phyloP scores from a whole-genome alignment of 2,797 vertebrate genomes.

The Protonibea diacanthus region DNA sequence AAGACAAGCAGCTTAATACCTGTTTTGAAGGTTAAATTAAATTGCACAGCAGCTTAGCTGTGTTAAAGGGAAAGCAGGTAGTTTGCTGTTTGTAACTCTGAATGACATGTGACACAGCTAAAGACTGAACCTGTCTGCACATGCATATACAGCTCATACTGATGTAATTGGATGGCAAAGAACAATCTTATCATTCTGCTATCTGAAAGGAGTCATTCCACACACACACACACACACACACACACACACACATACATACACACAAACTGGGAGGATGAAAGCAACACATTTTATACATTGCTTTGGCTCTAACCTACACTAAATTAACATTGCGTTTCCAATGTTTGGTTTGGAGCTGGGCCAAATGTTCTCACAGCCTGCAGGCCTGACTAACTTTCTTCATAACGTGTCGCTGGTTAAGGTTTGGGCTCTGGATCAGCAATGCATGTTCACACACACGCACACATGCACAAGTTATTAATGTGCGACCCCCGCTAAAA shows the following conservation, averaged over 20 bases:
- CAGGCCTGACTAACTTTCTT: conserved; percentile 60
- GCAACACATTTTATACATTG: conserved; percentile 39
- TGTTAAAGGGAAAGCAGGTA: conserved; percentile 2
- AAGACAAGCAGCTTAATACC: not conserved
- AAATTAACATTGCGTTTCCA: conserved; percentile 66
- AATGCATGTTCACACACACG: conserved; percentile 56
- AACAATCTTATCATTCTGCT: conserved; percentile 64
- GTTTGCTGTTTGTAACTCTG: conserved; percentile 48
- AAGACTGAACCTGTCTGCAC: conserved; percentile 45
- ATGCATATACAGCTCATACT: conserved; percentile 25
- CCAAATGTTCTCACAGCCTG: conserved; percentile 61
- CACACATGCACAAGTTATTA: conserved; percentile 63
- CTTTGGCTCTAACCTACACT: conserved; percentile 59
- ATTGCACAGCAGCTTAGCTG: not conserved
- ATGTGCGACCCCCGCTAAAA: conserved; percentile 61
- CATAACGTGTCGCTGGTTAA: conserved; percentile 56
- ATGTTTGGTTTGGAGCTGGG: conserved; percentile 68
- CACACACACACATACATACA: conserved; percentile 16
- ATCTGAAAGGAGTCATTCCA: conserved; percentile 41
- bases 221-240: conserved; percentile 19
- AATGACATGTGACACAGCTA: conserved; percentile 41
- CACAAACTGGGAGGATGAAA: conserved; percentile 47
- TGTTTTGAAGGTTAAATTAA: not conserved
- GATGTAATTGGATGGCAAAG: conserved; percentile 42
- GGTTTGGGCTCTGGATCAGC: conserved; percentile 50